A percentile compares a stretch with the other conserved stretches of the same genome.
phyloP scores from a whole-genome alignment of 2,888 invertebrate genomes.

The Empis livida region DNA sequence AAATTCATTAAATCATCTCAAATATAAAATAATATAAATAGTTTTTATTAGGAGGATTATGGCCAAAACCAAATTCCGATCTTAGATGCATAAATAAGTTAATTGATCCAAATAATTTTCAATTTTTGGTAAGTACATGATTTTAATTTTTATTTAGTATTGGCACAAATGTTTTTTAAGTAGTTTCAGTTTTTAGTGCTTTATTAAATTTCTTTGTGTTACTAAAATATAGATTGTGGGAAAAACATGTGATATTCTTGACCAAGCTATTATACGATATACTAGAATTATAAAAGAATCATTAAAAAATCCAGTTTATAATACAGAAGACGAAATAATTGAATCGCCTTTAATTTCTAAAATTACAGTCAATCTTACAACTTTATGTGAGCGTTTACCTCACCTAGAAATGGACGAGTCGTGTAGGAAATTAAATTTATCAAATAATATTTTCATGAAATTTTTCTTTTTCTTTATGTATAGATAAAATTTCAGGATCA shows the following conservation, averaged over 20 bases:
- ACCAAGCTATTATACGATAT: constrained; percentile 43
- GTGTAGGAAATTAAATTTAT: constrained; percentile 22
- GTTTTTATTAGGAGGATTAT: constrained; percentile 42
- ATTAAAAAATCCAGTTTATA: constrained; percentile 11
- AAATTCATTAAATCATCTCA: no score
- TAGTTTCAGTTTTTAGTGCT: no score
- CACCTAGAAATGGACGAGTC: constrained; percentile 59
- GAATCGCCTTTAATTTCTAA: constrained; percentile 33
- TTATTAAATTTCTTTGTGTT: no score
- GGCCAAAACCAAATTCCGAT: constrained; percentile 53
- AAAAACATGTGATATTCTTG: constrained; percentile 41
- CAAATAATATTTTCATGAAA: background rate
- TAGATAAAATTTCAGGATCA: constrained; percentile 19
- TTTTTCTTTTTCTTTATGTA: background rate
- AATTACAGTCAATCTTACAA: constrained; percentile 43
- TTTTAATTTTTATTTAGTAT: background rate
- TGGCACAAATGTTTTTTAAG: no score
- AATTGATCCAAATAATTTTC: constrained; percentile 38
- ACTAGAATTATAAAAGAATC: constrained; percentile 29
- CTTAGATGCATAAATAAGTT: constrained; percentile 35
- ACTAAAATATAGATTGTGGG: no score
- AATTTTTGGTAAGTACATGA: constrained; percentile 36
- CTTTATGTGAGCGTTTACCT: constrained; percentile 52
- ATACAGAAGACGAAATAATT: constrained; percentile 8
- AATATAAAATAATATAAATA: no score